Evolutionary conservation across 2,888 invertebrate species (phyloP).

Genomic region (Rhorus exstirpatorius): DNA sequence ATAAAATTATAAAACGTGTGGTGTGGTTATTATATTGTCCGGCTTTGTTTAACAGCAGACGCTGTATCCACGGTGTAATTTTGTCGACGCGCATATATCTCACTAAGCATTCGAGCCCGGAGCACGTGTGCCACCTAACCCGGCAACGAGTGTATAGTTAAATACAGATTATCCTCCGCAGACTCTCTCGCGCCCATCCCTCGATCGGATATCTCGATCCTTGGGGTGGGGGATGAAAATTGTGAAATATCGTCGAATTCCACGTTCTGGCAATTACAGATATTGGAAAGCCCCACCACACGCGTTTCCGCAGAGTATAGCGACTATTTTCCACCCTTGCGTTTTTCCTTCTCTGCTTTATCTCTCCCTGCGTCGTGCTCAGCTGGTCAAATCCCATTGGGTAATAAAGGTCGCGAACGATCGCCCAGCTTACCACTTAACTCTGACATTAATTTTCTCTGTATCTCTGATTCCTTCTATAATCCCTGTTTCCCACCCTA

Average conservation of each 20-base stretch:
- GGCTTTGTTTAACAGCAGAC: constrained; percentile 32
- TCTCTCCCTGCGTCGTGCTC: constrained; percentile 44
- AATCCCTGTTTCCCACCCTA: constrained; percentile 12
- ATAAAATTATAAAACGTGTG: neutral
- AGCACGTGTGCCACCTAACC: constrained; percentile 55
- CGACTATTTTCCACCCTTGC: neutral
- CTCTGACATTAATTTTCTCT: constrained; percentile 43
- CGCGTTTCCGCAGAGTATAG: constrained; percentile 20
- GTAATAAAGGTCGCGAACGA: constrained; percentile 58
- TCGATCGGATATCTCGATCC: constrained; percentile 39
- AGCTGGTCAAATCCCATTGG: constrained; percentile 50
- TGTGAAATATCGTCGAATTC: constrained; percentile 77
- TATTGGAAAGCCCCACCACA: constrained; percentile 75
- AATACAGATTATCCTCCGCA: constrained; percentile 70
- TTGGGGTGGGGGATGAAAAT: constrained; percentile 71
- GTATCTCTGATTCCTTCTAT: neutral
- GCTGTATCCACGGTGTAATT: constrained; percentile 38
- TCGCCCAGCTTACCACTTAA: constrained; percentile 59
- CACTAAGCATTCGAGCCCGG: constrained; percentile 18
- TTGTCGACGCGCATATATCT: constrained; percentile 39
- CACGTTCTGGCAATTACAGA: constrained; percentile 77
- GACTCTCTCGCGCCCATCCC: constrained; percentile 24
- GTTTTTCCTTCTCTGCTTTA: constrained; percentile 54
- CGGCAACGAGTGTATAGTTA: constrained; percentile 56
- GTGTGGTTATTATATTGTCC: neutral